Evolutionary conservation across 2,888 invertebrate species (phyloP), one percentile per base, ranked within the genome.

Genomic region (Sussaba pulchella): DNA sequence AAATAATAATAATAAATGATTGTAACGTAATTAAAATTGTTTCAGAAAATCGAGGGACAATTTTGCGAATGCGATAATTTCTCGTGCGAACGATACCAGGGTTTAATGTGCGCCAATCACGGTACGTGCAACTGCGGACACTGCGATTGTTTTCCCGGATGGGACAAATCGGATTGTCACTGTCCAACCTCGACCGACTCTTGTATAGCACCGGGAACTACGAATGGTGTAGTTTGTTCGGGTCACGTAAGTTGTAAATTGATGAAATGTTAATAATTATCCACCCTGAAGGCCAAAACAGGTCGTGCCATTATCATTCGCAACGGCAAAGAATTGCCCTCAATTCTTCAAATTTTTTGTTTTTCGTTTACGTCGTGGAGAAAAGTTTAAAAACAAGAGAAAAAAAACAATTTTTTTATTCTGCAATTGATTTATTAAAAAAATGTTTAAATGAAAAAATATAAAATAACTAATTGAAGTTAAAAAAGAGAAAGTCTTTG

Each of bases 61-160:
- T 91, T 87, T 93, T 99, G 99, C 91, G 97, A 99, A 92, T 99
- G 99, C 92, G 99, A 99, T 93, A 98, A 99, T 93, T 98, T 98
- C 93, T 96, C 97, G 26, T 99, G 99, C 91, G 98, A 98, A 91
- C 95, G 97, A 86, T 95, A 95, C 93, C 96, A 95, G 93, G 97
- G 96, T 76, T 92, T 94, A 87, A 92, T 97, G 59, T 98, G 98
- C 92, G 97, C 97, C 26, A 94, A 94, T 19, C 96, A 97, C 90
- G 99, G 99, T 71, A 94, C 93, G 45, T 99, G 99, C 91, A 95
- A 95, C 70, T 99, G 99, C 92, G 98, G 98, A 71, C 94, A 94
- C 83, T 99, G 99, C 92, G 93, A 93, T 47, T 99, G 99, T 91
- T 93, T 94, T 43, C 93, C 95, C 0, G 97, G 96, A 67, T 99